Base-by-base conservation (phyloP, 2,888 invertebrate genomes). In the Cerastis leucographa region DNA sequence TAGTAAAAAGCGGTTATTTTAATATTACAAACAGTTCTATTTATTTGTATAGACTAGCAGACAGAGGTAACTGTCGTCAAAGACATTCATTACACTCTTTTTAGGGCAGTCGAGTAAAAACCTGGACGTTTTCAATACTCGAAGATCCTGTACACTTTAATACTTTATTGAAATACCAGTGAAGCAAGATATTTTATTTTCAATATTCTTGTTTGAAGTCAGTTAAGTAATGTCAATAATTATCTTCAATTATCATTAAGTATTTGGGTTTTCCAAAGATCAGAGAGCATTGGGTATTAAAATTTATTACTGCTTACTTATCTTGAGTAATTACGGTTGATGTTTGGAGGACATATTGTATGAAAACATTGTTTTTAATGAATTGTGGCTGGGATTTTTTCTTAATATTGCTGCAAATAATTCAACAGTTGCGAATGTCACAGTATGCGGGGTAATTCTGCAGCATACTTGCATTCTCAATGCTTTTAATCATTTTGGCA, bases 151-250 rank as follows among this genome's bases (percentile, higher is more conserved):
- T 29, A n/a, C 14, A 51, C 3, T 35, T 35, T 35, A 35, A 35
- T 35, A 35, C n/a, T n/a, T n/a, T 62, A 76, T 62, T 76, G 11
- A 51, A 25, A 25, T 51, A 46, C 0, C 25, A 40, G 46, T 22
- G 19, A 76, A 46, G 11, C 29, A 40, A 64, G n/a, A 46, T 65
- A 75, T 81, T 64, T 49, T 19, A 40, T 35, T 17, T 6, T 35
- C n/a, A 80, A 56, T 49, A 65, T 14, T 59, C 56, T 78, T 75
- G 29, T 78, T 76, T 82, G 44, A 78, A 65, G 42, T 64, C 22
- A 9, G 35, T 29, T 72, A 56, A 42, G 54, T 42, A 17, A 54
- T 65, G 19, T 42, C 49, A 35, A 75, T 65, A 61, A 61, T 44
- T 71, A 44, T 73, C 35, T 42, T 76, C 29, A 78, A 75, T 65